These are phyloP conservation scores for Zingel zingel DNA, from an alignment of 2,113 vertebrate genomes.

Conservation along the genomic window DNA sequence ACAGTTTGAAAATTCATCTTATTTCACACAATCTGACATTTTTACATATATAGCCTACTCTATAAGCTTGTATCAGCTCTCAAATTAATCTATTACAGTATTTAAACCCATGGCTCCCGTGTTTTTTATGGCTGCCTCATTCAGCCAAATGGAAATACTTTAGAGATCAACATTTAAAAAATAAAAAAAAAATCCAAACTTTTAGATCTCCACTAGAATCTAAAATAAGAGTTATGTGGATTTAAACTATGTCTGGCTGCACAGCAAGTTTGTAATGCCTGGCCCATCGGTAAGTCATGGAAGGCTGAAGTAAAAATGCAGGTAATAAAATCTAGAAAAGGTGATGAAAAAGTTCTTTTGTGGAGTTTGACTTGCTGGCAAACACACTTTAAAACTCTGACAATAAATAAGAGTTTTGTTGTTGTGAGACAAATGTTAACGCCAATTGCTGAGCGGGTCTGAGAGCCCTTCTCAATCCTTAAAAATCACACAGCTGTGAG, in stretches of 20 bases:
- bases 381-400: not conserved
- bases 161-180: not conserved
- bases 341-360: not conserved
- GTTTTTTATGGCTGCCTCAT: not conserved
- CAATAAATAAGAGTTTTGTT: constrained; percentile 16
- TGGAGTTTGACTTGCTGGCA: not conserved
- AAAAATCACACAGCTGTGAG: not conserved
- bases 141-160: constrained; percentile 10
- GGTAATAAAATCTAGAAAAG: not conserved
- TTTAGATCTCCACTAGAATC: not conserved
- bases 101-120: not conserved
- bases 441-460: not conserved
- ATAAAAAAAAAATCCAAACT: too few species aligned
- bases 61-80: not conserved
- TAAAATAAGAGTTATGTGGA: not conserved
- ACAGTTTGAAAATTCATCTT: constrained; percentile 11
- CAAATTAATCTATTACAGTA: not conserved
- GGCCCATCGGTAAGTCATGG: not conserved
- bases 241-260: not conserved
- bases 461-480: constrained; percentile 26
- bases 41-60: not conserved
- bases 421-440: constrained; percentile 7
- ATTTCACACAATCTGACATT: not conserved
- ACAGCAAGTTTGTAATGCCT: not conserved
- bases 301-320: not conserved